Evolutionary conservation across 1,140 invertebrate genomes (phyloP).

Genomic region (Lepeophtheirus salmonis): DNA sequence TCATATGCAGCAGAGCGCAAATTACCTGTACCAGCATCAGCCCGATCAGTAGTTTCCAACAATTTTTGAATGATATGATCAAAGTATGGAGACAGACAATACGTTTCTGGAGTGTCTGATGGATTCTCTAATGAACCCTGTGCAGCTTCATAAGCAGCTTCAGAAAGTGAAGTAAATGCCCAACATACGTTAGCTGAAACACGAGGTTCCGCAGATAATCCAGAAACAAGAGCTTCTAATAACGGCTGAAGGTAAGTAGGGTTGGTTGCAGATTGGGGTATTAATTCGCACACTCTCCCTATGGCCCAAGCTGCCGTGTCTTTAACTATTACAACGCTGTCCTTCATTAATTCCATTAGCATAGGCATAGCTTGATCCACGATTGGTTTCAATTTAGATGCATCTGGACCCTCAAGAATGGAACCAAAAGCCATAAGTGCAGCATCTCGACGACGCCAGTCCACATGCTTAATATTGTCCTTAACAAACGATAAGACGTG

Average conservation of each 20-base stretch:
- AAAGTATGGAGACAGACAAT: slow-evolving; percentile 79
- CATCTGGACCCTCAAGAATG: slow-evolving; percentile 81
- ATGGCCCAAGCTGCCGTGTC: slow-evolving; percentile 98
- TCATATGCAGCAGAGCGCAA: slow-evolving; percentile 91
- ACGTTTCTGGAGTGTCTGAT: slow-evolving; percentile 66
- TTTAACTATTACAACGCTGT: slow-evolving; percentile 64
- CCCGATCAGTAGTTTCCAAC: slow-evolving; percentile 79
- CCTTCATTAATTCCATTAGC: slow-evolving; percentile 80
- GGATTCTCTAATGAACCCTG: slow-evolving; percentile 36
- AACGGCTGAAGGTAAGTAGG: slow-evolving; percentile 43
- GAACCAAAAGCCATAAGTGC: slow-evolving; percentile 97
- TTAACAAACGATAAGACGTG: slow-evolving; percentile 93
- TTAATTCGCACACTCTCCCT: slow-evolving; percentile 88
- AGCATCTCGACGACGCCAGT: slow-evolving; percentile 91
- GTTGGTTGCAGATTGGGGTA: slow-evolving; percentile 88
- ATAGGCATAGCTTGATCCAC: slow-evolving; percentile 92
- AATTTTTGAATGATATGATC: slow-evolving; percentile 77
- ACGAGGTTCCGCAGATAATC: slow-evolving; percentile 66
- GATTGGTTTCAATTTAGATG: slow-evolving; percentile 63
- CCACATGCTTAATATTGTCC: slow-evolving; percentile 65
- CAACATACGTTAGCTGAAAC: slow-evolving; percentile 98
- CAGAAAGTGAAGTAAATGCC: slow-evolving; percentile 92
- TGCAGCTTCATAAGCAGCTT: slow-evolving; percentile 73
- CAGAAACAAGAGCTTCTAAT: slow-evolving; percentile 68
- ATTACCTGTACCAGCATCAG: slow-evolving; percentile 52